Conservation (phyloP, 2,888 invertebrate species). For the Marronus borbonicus region DNA sequence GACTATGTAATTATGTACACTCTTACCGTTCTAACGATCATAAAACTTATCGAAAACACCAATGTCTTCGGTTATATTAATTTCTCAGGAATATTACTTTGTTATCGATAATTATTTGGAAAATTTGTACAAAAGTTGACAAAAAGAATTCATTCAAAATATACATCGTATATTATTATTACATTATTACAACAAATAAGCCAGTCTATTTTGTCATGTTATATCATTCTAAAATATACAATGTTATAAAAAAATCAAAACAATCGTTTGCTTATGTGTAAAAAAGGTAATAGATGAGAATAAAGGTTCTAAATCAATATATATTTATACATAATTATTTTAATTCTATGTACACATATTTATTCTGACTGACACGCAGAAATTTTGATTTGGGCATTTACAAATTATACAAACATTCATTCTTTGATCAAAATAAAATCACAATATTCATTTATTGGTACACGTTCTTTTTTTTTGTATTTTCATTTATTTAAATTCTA, state of each 20-base stretch:
- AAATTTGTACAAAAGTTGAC: conserved; percentile 46
- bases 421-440: conserved; percentile 46
- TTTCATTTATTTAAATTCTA: conserved; percentile 37
- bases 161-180: conserved; percentile 30
- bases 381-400: conserved; percentile 45
- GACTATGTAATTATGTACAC: conserved; percentile 46
- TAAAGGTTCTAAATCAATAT: conserved; percentile 41
- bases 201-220: conserved; percentile 47
- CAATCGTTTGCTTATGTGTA: conserved; percentile 20
- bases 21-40: conserved; percentile 36
- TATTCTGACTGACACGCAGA: conserved; percentile 30
- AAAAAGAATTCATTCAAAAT: conserved; percentile 35
- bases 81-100: conserved; percentile 33
- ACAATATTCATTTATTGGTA: conserved; percentile 40
- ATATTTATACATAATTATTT: conserved; percentile 20
- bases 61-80: conserved; percentile 27
- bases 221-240: conserved; percentile 12
- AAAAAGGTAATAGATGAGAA: conserved; percentile 34
- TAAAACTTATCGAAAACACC: conserved; percentile 43
- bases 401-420: conserved; percentile 45
- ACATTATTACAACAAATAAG: conserved; percentile 32
- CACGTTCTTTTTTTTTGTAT: conserved; percentile 31
- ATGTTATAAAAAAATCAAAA: conserved; percentile 31
- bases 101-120: conserved; percentile 36
- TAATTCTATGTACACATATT: conserved; percentile 37